Evolutionary conservation across 1,140 invertebrate species (phyloP).

Genomic region (Oryctes rhinoceros): DNA sequence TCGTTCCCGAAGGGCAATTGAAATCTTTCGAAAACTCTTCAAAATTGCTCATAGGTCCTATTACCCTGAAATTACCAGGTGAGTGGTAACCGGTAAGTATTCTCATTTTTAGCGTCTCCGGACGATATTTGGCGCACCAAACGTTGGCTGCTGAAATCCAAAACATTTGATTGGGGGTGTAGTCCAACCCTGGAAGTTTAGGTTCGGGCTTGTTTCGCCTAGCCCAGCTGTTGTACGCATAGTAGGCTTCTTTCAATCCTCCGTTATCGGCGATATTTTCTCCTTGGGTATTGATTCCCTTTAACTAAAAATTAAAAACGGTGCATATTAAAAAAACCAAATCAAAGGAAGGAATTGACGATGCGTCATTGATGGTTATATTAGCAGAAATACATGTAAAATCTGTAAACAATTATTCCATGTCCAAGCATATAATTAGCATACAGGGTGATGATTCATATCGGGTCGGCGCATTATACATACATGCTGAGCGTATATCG

Average conservation of each 20-base stretch:
- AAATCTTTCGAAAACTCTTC: conserved; percentile 87
- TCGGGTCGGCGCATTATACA: too few species aligned
- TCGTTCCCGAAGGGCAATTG: conserved; percentile 78
- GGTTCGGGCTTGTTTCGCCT: conserved; percentile 58
- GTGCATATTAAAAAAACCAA: not conserved
- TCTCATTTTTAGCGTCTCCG: conserved; percentile 60
- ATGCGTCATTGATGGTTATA: too few species aligned
- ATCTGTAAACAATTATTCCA: too few species aligned
- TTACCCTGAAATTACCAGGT: conserved; percentile 80
- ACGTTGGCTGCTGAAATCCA: conserved; percentile 68
- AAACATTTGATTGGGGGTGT: conserved; percentile 67
- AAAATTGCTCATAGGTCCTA: conserved; percentile 90
- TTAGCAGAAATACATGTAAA: too few species aligned
- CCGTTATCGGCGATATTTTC: conserved; percentile 77
- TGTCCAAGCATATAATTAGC: too few species aligned
- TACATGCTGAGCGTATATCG: too few species aligned
- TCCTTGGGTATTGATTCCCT: conserved; percentile 65
- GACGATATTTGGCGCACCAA: conserved; percentile 66
- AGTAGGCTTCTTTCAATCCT: conserved; percentile 69
- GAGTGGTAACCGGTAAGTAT: conserved; percentile 60
- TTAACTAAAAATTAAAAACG: conserved; percentile 55
- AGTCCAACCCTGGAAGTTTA: conserved; percentile 64
- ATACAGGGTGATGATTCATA: too few species aligned
- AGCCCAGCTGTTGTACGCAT: conserved; percentile 68
- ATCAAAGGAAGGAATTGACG: too few species aligned